phyloP scores from a whole-genome alignment of 2,888 invertebrate genomes.

The Diplazon laetatorius region DNA sequence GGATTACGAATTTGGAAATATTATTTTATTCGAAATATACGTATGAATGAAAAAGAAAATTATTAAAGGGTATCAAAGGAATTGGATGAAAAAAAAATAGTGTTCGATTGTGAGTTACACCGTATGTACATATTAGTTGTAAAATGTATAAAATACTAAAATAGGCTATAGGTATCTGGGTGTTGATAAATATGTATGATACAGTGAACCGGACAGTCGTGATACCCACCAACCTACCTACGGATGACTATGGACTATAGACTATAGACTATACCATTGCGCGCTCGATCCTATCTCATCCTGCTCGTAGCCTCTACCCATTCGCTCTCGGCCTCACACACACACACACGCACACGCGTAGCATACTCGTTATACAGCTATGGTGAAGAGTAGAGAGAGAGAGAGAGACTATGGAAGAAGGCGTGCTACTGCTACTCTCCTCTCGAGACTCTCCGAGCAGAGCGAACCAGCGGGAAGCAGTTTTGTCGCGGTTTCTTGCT shows the following conservation, averaged over 20 bases:
- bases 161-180: not conserved
- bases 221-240: conserved; percentile 29
- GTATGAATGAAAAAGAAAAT: no score
- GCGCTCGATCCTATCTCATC: conserved; percentile 22
- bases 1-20: no score
- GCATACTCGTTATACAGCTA: no score
- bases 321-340: not conserved
- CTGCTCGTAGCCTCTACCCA: not conserved
- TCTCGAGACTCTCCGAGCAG: conserved; percentile 27
- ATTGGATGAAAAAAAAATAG: no score
- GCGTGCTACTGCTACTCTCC: not conserved
- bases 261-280: no score
- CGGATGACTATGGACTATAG: conserved; percentile 5
- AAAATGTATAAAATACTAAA: not conserved
- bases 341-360: not conserved
- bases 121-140: no score
- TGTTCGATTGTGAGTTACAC: not conserved
- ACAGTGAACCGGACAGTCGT: not conserved
- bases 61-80: no score
- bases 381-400: no score
- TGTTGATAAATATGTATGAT: not conserved
- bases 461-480: conserved; percentile 21
- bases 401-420: not conserved
- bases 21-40: no score
- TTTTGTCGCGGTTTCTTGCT: conserved; percentile 55